Evolutionary conservation across 2,797 vertebrate genomes (phyloP).

Genomic region (Falco columbarius): DNA sequence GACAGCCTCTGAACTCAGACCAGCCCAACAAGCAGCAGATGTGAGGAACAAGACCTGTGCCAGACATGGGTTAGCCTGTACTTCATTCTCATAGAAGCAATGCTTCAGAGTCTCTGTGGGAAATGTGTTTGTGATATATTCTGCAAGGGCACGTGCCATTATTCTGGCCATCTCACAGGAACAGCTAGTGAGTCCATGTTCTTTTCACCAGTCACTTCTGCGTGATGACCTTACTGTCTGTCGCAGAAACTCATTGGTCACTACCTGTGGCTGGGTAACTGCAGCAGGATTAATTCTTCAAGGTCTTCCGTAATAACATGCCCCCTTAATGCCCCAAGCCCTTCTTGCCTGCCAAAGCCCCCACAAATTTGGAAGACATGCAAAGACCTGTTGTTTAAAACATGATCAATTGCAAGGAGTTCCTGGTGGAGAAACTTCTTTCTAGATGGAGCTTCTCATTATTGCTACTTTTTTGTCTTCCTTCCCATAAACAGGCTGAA

Average conservation of each 20-base stretch:
- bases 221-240: neutral
- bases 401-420: neutral
- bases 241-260: neutral
- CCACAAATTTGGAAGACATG: neutral
- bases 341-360: neutral
- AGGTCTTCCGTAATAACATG: neutral
- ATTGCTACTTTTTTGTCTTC: neutral
- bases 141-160: rapidly evolving
- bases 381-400: neutral
- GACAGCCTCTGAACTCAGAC: neutral
- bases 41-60: neutral
- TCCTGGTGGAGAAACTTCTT: neutral
- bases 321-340: too few species aligned
- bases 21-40: neutral
- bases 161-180: neutral
- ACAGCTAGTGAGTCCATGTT: neutral
- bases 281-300: neutral
- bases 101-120: neutral
- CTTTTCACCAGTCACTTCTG: neutral
- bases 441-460: neutral
- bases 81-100: neutral
- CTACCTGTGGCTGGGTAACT: neutral
- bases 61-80: neutral
- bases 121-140: neutral
- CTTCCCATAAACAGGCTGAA: neutral